phyloP scores from a whole-genome alignment of 2,113 vertebrate species.

The Leptocoma aspasia region DNA sequence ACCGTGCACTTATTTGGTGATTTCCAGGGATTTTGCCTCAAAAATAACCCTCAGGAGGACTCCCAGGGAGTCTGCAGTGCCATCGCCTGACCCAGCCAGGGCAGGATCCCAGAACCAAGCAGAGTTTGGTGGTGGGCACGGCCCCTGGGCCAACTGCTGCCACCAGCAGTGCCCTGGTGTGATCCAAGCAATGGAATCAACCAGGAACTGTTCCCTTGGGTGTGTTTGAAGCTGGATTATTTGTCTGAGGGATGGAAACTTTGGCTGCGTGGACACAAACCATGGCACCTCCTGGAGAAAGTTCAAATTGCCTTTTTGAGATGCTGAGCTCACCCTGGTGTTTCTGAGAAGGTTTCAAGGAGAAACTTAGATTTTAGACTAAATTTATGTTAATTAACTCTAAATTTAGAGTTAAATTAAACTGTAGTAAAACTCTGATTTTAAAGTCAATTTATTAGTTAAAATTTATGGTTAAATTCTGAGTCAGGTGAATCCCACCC shows the following conservation, averaged over 20 bases:
- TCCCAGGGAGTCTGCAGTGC: no score
- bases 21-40: neutral
- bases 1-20: no score
- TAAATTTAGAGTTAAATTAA: neutral
- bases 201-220: neutral
- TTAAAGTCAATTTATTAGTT: neutral
- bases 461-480: neutral
- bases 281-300: neutral
- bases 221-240: neutral
- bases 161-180: neutral
- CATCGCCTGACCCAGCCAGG: neutral
- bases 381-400: neutral
- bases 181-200: rapidly evolving
- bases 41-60: neutral
- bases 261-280: neutral
- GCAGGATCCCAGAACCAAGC: neutral
- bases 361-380: rapidly evolving
- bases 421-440: neutral
- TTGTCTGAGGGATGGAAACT: neutral
- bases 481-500: neutral
- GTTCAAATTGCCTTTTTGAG: neutral
- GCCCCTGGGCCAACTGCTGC: neutral
- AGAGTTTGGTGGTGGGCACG: neutral
- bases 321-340: neutral
- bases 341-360: neutral